These are phyloP conservation scores for Eulimnadia texana DNA, from an alignment of 1,140 invertebrate species.

Conservation along the genomic window DNA sequence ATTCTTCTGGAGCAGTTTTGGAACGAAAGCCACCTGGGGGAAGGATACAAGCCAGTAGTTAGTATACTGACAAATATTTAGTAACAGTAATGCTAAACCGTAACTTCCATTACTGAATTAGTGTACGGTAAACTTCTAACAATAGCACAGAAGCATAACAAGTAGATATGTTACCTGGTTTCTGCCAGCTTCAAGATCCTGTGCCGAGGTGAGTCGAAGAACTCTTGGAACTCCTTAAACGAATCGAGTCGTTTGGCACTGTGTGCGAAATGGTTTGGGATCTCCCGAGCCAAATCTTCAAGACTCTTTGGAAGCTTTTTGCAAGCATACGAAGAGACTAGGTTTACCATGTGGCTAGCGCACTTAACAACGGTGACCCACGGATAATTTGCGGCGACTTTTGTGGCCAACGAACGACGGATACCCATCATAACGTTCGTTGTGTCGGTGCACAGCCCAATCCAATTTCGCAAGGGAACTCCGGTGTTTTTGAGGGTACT, in stretches of 20 bases:
- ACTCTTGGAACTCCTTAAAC: conserved; percentile 1
- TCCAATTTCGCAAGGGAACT: too few species aligned
- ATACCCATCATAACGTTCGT: too few species aligned
- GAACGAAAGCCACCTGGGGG: neutral
- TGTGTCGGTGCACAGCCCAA: too few species aligned
- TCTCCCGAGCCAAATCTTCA: neutral
- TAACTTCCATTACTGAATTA: neutral
- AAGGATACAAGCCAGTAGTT: neutral
- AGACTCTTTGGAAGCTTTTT: conserved; percentile 5
- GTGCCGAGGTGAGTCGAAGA: neutral
- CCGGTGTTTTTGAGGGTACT: too few species aligned
- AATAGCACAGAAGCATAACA: neutral
- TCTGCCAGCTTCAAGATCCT: neutral
- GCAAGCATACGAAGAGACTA: neutral
- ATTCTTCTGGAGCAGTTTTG: conserved; percentile 6
- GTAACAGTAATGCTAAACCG: neutral
- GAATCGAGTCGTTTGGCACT: neutral
- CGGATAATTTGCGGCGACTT: too few species aligned
- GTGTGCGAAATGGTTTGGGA: conserved; percentile 4
- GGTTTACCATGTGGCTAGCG: neutral
- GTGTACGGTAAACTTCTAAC: neutral
- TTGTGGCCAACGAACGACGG: too few species aligned
- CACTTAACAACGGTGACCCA: too few species aligned
- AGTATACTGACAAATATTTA: neutral
- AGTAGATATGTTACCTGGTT: too few species aligned